These are phyloP conservation scores for Peromyscus aztecus DNA, from an alignment of 2,797 vertebrate genomes.

Conservation along the genomic window DNA sequence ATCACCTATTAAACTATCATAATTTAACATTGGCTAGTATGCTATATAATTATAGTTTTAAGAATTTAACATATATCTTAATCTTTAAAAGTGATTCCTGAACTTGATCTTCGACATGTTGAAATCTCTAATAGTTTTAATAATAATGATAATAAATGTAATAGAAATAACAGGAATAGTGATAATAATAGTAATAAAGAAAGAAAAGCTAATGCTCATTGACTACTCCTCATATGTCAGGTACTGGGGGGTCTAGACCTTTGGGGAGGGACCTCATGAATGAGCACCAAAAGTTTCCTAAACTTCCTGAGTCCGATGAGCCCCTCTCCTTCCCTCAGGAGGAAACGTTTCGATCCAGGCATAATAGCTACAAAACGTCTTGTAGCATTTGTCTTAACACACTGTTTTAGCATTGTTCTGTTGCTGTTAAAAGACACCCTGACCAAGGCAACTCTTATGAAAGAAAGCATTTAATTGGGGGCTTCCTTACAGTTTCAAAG, in stretches of 20 bases:
- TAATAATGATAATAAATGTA: constrained; percentile 35
- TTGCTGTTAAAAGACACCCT: not conserved
- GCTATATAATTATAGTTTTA: not conserved
- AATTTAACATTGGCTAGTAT: not conserved
- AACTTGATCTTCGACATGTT: not conserved
- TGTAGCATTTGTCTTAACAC: not conserved
- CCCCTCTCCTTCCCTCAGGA: not conserved
- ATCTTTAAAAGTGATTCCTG: not conserved
- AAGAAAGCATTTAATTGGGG: not conserved
- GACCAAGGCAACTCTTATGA: not conserved
- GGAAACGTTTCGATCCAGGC: not conserved
- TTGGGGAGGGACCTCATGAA: not conserved
- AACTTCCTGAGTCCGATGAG: too few species aligned
- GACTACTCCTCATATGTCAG: not conserved
- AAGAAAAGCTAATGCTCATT: constrained; percentile 14
- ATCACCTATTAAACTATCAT: not conserved
- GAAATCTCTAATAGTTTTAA: constrained; percentile 27
- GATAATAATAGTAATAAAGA: constrained; percentile 21
- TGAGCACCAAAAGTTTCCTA: not conserved
- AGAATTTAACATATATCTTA: not conserved
- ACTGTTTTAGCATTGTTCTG: not conserved
- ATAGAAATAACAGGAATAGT: constrained; percentile 34
- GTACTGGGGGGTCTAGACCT: not conserved
- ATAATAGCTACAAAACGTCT: not conserved
- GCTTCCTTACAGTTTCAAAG: not conserved